A percentile compares a stretch with the other conserved stretches of the same genome.
Conservation (phyloP, 2,113 vertebrate genomes). For the Petrocephalus zakoni region DNA sequence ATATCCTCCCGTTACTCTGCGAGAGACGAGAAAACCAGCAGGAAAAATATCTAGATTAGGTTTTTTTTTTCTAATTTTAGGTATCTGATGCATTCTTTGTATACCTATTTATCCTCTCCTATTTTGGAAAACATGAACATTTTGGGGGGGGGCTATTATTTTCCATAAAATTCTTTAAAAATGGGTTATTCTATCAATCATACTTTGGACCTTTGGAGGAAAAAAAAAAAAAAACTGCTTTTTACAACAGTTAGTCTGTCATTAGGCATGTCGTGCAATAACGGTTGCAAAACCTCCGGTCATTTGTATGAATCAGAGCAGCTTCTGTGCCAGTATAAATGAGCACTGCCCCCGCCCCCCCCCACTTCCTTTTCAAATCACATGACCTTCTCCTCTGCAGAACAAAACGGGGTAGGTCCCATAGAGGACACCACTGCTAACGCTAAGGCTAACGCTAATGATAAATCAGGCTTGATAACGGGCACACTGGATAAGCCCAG, state of each 20-base stretch:
- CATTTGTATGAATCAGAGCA: slow-evolving; percentile 58
- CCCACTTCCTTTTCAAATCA: not conserved
- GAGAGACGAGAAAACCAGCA: not conserved
- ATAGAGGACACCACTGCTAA: not conserved
- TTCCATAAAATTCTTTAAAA: slow-evolving; percentile 17
- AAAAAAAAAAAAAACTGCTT: slow-evolving; percentile 44
- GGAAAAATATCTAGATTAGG: not conserved
- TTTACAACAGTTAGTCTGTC: slow-evolving; percentile 62
- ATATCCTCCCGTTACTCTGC: not conserved
- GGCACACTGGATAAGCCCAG: not conserved
- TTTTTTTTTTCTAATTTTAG: not conserved
- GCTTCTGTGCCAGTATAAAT: slow-evolving; percentile 47
- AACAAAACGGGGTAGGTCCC: not conserved
- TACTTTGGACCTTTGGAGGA: slow-evolving; percentile 35
- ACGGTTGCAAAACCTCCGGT: slow-evolving; percentile 65
- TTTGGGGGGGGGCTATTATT: not conserved
- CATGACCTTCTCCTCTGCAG: not conserved
- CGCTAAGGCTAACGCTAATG: not conserved
- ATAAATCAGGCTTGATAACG: not conserved
- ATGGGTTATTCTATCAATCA: slow-evolving; percentile 17
- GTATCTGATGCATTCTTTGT: not conserved
- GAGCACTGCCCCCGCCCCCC: slow-evolving; percentile 16
- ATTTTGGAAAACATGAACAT: slow-evolving; percentile 32
- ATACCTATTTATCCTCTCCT: not conserved
- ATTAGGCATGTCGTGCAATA: slow-evolving; percentile 67